phyloP scores from a whole-genome alignment of 2,113 vertebrate species.

The Cisticola juncidis region DNA sequence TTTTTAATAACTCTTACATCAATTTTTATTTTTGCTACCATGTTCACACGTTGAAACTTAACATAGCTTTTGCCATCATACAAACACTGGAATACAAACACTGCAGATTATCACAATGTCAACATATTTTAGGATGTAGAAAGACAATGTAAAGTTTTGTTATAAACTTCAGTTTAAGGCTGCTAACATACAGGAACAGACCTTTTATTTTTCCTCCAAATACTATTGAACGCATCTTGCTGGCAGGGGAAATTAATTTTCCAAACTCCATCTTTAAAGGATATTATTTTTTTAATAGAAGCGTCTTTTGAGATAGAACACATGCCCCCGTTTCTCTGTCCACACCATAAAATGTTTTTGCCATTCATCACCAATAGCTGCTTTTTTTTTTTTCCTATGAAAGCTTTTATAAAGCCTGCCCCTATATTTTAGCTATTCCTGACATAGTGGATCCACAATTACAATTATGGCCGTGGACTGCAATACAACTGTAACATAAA shows the following conservation, averaged over 20 bases:
- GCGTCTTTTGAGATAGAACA: conserved; percentile 54
- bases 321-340: conserved; percentile 28
- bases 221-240: not conserved
- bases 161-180: not conserved
- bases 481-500: not conserved
- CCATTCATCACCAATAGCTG: conserved; percentile 34
- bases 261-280: conserved; percentile 38
- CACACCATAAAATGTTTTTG: conserved; percentile 45
- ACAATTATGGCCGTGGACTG: not conserved
- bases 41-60: not conserved
- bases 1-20: not conserved
- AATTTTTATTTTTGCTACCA: not conserved
- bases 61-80: not conserved
- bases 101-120: not conserved
- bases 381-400: not conserved
- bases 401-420: conserved; percentile 9
- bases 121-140: not conserved
- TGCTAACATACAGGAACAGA: not conserved
- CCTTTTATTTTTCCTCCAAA: not conserved
- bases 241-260: conserved; percentile 53
- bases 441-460: not conserved
- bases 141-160: not conserved
- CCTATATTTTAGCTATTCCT: not conserved
- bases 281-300: conserved; percentile 61
- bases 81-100: not conserved